These are phyloP conservation scores for Sphyrna mokarran DNA, from an alignment of 2,113 vertebrate species.

Conservation along the genomic window DNA sequence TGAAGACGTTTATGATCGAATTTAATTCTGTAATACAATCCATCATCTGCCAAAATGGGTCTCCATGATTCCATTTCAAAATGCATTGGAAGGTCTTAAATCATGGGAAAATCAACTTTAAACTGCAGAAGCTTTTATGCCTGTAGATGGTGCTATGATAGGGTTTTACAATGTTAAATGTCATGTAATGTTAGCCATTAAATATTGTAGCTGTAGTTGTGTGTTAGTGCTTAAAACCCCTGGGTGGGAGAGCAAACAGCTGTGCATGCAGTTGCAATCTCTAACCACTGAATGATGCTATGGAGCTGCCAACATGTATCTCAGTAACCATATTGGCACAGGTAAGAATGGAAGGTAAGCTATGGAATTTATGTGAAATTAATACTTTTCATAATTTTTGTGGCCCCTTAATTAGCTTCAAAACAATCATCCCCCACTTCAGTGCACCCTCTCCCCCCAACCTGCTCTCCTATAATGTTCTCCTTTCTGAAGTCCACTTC, in stretches of 20 bases:
- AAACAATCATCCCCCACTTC: not conserved
- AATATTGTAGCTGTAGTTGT: not conserved
- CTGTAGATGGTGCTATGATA: not conserved
- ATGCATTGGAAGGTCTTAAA: not conserved
- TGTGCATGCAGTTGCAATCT: not conserved
- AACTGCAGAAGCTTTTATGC: not conserved
- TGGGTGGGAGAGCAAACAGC: not conserved
- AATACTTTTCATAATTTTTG: not conserved
- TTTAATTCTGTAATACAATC: not conserved
- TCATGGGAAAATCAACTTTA: not conserved
- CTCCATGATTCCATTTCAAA: conserved; percentile 1
- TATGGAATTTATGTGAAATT: not conserved
- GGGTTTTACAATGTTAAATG: not conserved
- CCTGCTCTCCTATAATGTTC: not conserved
- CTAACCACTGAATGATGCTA: not conserved
- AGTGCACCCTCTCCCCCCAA: too few species aligned
- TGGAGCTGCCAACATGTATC: not conserved
- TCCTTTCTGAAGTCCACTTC: not conserved
- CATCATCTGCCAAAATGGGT: not conserved
- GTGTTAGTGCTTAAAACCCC: not conserved
- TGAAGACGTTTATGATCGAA: not conserved
- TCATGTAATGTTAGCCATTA: not conserved
- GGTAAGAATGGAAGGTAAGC: not conserved
- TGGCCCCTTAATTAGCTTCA: not conserved
- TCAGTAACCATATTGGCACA: not conserved